Evolutionary conservation across 2,113 vertebrate genomes (phyloP).

Genomic region (Sphyrna mokarran): DNA sequence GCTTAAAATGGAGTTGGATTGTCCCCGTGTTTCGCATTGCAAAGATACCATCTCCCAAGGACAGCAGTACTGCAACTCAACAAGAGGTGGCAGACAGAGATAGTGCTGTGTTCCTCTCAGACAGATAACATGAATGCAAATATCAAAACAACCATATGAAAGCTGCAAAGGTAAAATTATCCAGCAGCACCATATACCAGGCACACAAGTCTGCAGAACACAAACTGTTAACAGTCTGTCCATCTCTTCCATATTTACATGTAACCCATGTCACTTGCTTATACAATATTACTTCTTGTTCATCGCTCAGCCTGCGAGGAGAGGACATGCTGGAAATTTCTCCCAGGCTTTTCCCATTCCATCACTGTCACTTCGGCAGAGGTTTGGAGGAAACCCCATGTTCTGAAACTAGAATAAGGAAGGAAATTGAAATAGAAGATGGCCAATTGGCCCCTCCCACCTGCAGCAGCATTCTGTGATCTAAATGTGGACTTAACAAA

Average conservation of each 20-base stretch:
- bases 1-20: not conserved
- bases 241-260: not conserved
- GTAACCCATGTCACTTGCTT: not conserved
- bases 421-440: too few relatives aligned
- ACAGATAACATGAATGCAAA: not conserved
- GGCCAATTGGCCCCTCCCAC: too few relatives aligned
- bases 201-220: not conserved
- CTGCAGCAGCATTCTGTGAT: too few relatives aligned
- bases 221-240: not conserved
- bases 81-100: constrained; percentile 11
- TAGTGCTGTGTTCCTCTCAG: not conserved
- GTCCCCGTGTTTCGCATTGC: not conserved
- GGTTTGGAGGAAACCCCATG: not conserved
- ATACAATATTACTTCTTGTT: not conserved
- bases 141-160: not conserved
- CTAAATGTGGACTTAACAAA: too few relatives aligned
- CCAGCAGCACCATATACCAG: not conserved
- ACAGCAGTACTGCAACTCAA: not conserved
- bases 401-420: too few relatives aligned
- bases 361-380: not conserved
- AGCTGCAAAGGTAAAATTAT: not conserved
- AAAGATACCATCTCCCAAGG: not conserved
- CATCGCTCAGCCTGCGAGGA: not conserved
- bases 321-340: not conserved
- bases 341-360: not conserved